A percentile compares a stretch with the other conserved stretches of the same genome.
phyloP scores from a whole-genome alignment of 2,888 invertebrate species.

The Hypercompe scribonia region DNA sequence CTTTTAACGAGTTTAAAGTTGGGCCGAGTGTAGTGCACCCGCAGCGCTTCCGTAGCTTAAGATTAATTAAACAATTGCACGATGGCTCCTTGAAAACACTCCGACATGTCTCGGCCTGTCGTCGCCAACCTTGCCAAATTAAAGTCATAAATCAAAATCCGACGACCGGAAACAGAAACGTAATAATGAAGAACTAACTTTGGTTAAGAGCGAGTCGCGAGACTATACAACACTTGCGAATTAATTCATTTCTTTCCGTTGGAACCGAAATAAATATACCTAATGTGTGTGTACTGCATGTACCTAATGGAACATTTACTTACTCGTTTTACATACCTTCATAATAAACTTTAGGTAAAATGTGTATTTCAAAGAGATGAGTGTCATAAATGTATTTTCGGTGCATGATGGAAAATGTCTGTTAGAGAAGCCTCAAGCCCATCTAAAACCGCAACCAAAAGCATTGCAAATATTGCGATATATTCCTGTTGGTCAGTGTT shows the following conservation, averaged over 20 bases:
- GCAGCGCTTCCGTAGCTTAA: conserved; percentile 79
- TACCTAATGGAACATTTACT: conserved; percentile 24
- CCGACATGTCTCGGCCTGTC: conserved; percentile 86
- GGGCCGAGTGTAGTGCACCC: conserved; percentile 84
- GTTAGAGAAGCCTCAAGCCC: neutral
- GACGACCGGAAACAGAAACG: conserved; percentile 81
- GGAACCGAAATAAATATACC: conserved; percentile 41
- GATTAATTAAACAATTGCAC: conserved; percentile 87
- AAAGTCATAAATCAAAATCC: conserved; percentile 85
- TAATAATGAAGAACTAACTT: conserved; percentile 80
- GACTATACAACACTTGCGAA: conserved; percentile 61
- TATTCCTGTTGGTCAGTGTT: neutral
- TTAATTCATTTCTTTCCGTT: conserved; percentile 68
- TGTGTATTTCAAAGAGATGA: neutral
- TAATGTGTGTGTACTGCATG: conserved; percentile 37
- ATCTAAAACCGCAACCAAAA: neutral
- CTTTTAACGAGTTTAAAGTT: conserved; percentile 87
- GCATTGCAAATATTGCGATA: neutral
- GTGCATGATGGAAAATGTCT: neutral
- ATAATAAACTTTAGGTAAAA: neutral
- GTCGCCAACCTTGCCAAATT: conserved; percentile 86
- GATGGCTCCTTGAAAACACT: conserved; percentile 86
- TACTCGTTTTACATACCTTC: neutral
- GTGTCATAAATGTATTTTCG: neutral
- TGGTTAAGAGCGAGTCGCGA: conserved; percentile 61